These are phyloP conservation scores for Chalcis sispes DNA, from an alignment of 2,888 invertebrate genomes.

Conservation along the genomic window DNA sequence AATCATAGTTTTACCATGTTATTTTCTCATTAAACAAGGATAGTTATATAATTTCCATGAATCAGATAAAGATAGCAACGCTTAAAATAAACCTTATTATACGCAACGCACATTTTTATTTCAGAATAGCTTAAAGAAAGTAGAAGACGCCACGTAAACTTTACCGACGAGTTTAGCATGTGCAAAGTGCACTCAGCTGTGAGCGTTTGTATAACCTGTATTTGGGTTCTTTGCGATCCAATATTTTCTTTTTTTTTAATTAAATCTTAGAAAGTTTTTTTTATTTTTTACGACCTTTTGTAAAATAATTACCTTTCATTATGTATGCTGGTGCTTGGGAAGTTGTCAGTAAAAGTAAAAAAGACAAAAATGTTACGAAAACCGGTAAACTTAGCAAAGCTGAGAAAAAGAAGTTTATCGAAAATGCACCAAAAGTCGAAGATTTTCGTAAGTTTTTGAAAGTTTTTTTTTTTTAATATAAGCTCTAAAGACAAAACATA, in stretches of 20 bases:
- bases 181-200: slow-evolving; percentile 4
- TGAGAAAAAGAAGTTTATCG: slow-evolving; percentile 80
- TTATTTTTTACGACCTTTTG: not conserved
- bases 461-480: slow-evolving; percentile 1
- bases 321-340: slow-evolving; percentile 75
- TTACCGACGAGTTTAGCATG: not conserved
- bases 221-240: not conserved
- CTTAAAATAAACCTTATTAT: too few species aligned
- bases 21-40: too few species aligned
- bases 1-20: too few species aligned
- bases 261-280: not conserved
- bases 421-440: slow-evolving; percentile 84
- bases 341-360: slow-evolving; percentile 80
- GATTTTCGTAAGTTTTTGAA: slow-evolving; percentile 83
- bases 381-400: slow-evolving; percentile 77
- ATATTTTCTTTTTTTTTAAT: slow-evolving; percentile 17
- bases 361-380: slow-evolving; percentile 77
- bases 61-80: too few species aligned
- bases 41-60: too few species aligned
- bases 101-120: too few species aligned
- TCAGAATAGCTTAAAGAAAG: too few species aligned
- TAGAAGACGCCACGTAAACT: slow-evolving; percentile 9
- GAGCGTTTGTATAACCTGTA: slow-evolving; percentile 17
- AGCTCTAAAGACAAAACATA: not conserved
- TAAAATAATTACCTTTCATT: not conserved